Evolutionary conservation across 1,140 invertebrate genomes (phyloP).

Genomic region (Microvelia longipes): DNA sequence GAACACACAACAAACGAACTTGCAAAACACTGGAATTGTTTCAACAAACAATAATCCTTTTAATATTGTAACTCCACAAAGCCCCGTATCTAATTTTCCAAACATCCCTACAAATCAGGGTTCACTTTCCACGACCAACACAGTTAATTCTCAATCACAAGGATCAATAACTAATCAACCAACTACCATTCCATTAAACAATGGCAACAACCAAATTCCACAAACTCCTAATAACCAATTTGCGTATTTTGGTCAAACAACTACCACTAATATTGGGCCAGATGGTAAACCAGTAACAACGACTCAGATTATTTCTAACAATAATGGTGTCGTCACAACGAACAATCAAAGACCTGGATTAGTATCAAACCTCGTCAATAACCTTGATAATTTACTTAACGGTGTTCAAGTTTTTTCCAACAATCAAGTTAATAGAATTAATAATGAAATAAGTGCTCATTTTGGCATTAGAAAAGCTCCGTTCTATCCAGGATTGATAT

Average conservation of each 20-base stretch:
- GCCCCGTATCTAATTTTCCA: too few relatives aligned
- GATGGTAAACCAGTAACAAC: neutral
- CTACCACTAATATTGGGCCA: neutral
- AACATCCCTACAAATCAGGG: too few relatives aligned
- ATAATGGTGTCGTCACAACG: neutral
- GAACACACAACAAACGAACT: too few relatives aligned
- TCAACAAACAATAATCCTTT: too few relatives aligned
- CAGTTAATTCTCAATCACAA: too few relatives aligned
- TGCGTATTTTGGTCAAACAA: neutral
- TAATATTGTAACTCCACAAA: too few relatives aligned
- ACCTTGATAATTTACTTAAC: neutral
- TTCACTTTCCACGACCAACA: too few relatives aligned
- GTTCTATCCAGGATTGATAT: neutral
- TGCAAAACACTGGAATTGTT: too few relatives aligned
- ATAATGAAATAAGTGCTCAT: neutral
- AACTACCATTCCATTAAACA: neutral
- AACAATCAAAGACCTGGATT: neutral
- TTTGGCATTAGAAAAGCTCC: neutral
- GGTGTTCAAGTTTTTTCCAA: neutral
- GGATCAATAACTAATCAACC: neutral
- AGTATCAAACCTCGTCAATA: neutral
- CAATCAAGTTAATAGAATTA: neutral
- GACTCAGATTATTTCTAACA: neutral
- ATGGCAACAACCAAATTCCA: neutral
- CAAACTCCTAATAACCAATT: neutral